Evolutionary conservation across 2,888 invertebrate genomes (phyloP).

Genomic region (Pseudanteris insignis): DNA sequence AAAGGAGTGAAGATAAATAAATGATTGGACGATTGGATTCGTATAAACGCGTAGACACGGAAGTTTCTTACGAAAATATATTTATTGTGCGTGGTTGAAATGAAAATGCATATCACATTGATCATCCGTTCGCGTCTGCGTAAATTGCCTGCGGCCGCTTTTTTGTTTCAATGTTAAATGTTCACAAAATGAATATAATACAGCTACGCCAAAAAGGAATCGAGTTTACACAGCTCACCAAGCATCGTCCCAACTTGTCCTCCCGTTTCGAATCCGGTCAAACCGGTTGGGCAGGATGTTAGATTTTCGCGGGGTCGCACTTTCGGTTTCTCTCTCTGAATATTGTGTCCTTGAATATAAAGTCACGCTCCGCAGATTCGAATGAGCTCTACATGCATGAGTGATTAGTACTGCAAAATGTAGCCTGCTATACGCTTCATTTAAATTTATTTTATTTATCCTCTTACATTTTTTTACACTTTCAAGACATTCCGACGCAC

Average conservation of each 20-base stretch:
- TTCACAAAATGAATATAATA: conserved; percentile 47
- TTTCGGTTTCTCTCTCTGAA: conserved; percentile 65
- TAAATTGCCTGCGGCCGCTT: conserved; percentile 32
- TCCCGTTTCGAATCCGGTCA: conserved; percentile 63
- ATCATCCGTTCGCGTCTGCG: conserved; percentile 37
- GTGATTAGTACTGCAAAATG: conserved; percentile 46
- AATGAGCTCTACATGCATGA: conserved; percentile 47
- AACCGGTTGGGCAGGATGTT: conserved; percentile 66
- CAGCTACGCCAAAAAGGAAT: conserved; percentile 57
- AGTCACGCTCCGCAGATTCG: conserved; percentile 51
- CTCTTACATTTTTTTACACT: no score
- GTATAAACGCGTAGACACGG: conserved; percentile 3
- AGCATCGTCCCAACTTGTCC: conserved; percentile 56
- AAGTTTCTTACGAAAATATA: conserved; percentile 11
- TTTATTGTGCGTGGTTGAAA: conserved; percentile 25
- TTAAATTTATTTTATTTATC: conserved; percentile 28
- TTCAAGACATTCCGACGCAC: neutral
- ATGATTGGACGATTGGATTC: no score
- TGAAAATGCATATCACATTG: conserved; percentile 39
- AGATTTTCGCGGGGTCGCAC: conserved; percentile 68
- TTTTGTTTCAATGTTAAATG: conserved; percentile 46
- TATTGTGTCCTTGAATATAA: conserved; percentile 62
- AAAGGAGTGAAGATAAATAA: no score
- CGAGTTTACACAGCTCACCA: conserved; percentile 57
- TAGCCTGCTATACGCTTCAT: conserved; percentile 43